Conservation (phyloP, 2,113 vertebrate genomes). For the Peromyscus maniculatus region DNA sequence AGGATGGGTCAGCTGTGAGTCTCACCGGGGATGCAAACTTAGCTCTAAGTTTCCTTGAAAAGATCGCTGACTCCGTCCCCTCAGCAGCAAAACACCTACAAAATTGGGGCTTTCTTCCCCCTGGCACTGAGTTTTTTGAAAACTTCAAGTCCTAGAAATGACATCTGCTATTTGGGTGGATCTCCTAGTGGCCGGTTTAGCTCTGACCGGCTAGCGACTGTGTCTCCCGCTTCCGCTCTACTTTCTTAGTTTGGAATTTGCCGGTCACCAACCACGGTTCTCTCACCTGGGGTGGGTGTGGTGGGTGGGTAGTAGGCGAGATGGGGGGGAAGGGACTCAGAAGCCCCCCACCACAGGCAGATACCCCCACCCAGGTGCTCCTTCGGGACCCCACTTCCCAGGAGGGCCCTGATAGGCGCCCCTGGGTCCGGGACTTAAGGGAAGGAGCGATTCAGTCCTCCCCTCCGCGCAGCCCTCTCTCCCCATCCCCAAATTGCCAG, state of each 20-base stretch:
- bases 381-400: neutral
- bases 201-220: neutral
- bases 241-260: neutral
- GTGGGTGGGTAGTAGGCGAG: neutral
- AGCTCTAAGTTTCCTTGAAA: conserved; percentile 20
- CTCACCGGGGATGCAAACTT: conserved; percentile 10
- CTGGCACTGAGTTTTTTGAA: neutral
- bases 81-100: neutral
- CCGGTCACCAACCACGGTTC: neutral
- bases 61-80: neutral
- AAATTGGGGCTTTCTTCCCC: neutral
- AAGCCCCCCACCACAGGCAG: neutral
- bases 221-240: neutral
- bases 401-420: neutral
- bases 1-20: neutral
- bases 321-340: neutral
- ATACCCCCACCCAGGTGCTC: neutral
- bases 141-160: neutral
- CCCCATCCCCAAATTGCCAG: neutral
- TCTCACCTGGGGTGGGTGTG: neutral
- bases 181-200: neutral
- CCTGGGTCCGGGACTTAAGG: neutral
- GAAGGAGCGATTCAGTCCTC: neutral
- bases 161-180: neutral
- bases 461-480: neutral